These are phyloP conservation scores for Drosophila atroscutellata DNA, from an alignment of 2,888 invertebrate species.

Conservation along the genomic window DNA sequence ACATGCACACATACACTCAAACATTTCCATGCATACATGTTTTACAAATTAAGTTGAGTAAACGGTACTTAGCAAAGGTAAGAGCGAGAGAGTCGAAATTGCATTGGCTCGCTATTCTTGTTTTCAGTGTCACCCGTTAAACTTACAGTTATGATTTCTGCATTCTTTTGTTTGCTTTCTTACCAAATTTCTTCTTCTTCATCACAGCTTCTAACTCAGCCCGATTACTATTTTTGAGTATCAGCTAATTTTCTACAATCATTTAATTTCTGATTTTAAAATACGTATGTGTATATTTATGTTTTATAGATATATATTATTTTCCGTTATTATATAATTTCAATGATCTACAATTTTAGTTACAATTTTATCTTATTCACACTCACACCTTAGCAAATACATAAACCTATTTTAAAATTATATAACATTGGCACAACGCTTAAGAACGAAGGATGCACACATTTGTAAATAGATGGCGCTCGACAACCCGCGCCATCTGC, in stretches of 20 bases:
- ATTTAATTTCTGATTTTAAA: too few relatives aligned
- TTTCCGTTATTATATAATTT: background rate
- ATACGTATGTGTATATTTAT: background rate
- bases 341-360: background rate
- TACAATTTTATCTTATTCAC: too few relatives aligned
- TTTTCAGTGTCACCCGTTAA: background rate
- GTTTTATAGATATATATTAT: background rate
- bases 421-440: slow-evolving; percentile 1
- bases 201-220: background rate
- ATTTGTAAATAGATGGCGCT: slow-evolving; percentile 13
- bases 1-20: background rate
- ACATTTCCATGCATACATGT: background rate
- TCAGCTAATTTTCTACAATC: background rate
- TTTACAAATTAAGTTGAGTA: background rate
- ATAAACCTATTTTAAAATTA: background rate
- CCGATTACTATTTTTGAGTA: background rate
- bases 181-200: background rate
- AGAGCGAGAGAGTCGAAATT: background rate
- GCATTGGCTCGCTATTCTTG: background rate
- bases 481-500: background rate
- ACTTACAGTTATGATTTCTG: background rate
- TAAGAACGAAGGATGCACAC: background rate
- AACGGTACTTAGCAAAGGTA: background rate
- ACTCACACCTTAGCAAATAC: background rate
- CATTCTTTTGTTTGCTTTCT: background rate